Conservation (phyloP, 2,888 invertebrate species). For the Ichneumoninae sp. region DNA sequence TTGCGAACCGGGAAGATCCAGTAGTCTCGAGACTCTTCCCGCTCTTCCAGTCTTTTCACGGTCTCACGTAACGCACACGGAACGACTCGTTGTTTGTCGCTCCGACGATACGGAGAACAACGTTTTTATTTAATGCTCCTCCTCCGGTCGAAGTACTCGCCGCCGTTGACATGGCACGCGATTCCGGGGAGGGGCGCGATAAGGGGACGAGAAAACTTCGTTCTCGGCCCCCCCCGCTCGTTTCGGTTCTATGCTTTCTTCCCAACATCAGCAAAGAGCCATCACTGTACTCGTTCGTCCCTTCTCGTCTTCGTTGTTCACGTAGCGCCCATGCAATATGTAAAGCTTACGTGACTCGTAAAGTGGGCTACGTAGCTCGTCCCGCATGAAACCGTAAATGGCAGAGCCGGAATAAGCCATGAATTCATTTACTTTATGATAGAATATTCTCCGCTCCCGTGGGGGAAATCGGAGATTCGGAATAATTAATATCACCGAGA, state of each 20-base stretch:
- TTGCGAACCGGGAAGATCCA: slow-evolving; percentile 30
- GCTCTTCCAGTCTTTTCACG: slow-evolving; percentile 7
- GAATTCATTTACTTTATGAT: slow-evolving; percentile 63
- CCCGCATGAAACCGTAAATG: slow-evolving; percentile 52
- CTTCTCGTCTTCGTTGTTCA: slow-evolving; percentile 67
- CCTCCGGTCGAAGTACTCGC: slow-evolving; percentile 24
- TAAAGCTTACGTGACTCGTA: slow-evolving; percentile 74
- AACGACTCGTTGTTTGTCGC: slow-evolving; percentile 59
- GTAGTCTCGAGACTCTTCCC: neutral
- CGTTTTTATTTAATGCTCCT: slow-evolving; percentile 63
- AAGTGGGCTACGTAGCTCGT: slow-evolving; percentile 60
- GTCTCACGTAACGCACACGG: slow-evolving; percentile 21
- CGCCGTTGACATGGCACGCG: slow-evolving; percentile 33
- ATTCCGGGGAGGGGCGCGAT: slow-evolving; percentile 25
- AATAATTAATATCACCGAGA: neutral
- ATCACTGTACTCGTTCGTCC: slow-evolving; percentile 19
- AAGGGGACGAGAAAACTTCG: slow-evolving; percentile 29
- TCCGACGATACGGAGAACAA: slow-evolving; percentile 50
- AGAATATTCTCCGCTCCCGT: neutral
- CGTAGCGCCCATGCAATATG: slow-evolving; percentile 71
- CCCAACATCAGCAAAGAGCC: slow-evolving; percentile 33
- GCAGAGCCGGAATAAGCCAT: slow-evolving; percentile 43
- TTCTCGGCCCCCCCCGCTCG: neutral
- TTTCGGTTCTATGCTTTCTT: slow-evolving; percentile 16
- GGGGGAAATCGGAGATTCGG: neutral